phyloP scores from a whole-genome alignment of 2,797 vertebrate species.

The Taenioides sp. region DNA sequence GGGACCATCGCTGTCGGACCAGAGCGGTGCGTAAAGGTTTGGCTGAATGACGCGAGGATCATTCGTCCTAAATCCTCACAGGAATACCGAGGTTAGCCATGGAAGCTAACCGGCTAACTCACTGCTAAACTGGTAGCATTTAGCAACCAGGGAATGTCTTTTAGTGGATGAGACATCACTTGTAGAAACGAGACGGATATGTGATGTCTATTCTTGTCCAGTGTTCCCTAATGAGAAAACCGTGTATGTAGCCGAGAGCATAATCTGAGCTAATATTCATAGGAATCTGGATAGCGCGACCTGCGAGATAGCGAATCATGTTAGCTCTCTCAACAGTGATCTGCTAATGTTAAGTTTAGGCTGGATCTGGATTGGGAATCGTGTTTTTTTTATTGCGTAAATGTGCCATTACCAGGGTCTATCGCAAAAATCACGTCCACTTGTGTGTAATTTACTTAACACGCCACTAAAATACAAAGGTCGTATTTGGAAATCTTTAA shows the following conservation, averaged over 20 bases:
- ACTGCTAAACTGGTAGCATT: conserved; percentile 49
- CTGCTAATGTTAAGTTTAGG: conserved; percentile 38
- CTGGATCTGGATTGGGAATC: neutral
- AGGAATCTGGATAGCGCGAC: conserved; percentile 17
- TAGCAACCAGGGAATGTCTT: conserved; percentile 14
- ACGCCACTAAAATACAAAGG: neutral
- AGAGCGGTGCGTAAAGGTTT: conserved; percentile 48
- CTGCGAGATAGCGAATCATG: conserved; percentile 42
- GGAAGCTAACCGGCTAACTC: conserved; percentile 53
- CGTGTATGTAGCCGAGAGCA: neutral
- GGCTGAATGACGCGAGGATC: conserved; percentile 51
- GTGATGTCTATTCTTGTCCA: conserved; percentile 6
- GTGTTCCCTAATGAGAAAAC: neutral
- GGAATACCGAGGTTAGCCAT: conserved; percentile 51
- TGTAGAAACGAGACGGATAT: conserved; percentile 17
- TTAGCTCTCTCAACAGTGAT: conserved; percentile 37
- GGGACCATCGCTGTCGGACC: conserved; percentile 16
- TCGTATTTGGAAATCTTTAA: neutral
- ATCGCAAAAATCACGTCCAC: too few species aligned
- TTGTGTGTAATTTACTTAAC: too few species aligned
- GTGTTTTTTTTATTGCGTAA: neutral
- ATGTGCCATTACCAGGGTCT: neutral
- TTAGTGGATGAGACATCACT: conserved; percentile 17
- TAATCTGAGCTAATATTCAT: conserved; percentile 36
- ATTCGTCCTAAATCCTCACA: conserved; percentile 55